phyloP scores from a whole-genome alignment of 1,140 invertebrate genomes.

The Pantala flavescens region DNA sequence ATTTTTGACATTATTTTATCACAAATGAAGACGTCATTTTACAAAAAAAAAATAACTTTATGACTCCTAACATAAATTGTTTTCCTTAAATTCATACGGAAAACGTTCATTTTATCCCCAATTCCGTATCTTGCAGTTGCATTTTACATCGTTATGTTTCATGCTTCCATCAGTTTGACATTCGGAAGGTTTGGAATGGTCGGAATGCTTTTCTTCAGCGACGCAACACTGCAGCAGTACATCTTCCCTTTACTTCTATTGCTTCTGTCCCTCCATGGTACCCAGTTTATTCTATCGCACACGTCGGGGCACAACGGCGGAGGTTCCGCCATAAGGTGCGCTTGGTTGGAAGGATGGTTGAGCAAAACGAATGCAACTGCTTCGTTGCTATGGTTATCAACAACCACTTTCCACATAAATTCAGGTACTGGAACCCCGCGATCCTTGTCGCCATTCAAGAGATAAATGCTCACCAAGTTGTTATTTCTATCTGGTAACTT shows the following conservation, averaged over 20 bases:
- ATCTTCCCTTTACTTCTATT: constrained; percentile 21
- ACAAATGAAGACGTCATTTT: too few relatives aligned
- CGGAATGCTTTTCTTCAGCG: not conserved
- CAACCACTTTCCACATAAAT: constrained; percentile 18
- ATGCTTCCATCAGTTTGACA: not conserved
- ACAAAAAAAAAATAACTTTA: too few relatives aligned
- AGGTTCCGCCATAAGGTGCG: not conserved
- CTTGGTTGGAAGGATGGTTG: constrained; percentile 20
- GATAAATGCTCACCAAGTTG: too few relatives aligned
- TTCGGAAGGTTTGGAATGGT: not conserved
- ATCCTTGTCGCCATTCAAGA: too few relatives aligned
- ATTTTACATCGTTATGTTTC: too few relatives aligned
- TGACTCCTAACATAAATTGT: too few relatives aligned
- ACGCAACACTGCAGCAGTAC: constrained; percentile 21
- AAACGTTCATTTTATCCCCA: too few relatives aligned
- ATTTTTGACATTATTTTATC: too few relatives aligned
- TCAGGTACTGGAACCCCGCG: not conserved
- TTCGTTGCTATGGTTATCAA: constrained; percentile 13
- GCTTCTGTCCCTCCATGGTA: constrained; percentile 20
- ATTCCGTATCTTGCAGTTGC: too few relatives aligned
- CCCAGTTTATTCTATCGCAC: constrained; percentile 23
- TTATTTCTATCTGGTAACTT: not conserved
- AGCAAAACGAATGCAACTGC: constrained; percentile 22
- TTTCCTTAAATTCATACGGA: too few relatives aligned
- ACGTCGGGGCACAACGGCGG: constrained; percentile 19